Conservation (phyloP, 2,797 vertebrate species). For the Gambusia yucatana region DNA sequence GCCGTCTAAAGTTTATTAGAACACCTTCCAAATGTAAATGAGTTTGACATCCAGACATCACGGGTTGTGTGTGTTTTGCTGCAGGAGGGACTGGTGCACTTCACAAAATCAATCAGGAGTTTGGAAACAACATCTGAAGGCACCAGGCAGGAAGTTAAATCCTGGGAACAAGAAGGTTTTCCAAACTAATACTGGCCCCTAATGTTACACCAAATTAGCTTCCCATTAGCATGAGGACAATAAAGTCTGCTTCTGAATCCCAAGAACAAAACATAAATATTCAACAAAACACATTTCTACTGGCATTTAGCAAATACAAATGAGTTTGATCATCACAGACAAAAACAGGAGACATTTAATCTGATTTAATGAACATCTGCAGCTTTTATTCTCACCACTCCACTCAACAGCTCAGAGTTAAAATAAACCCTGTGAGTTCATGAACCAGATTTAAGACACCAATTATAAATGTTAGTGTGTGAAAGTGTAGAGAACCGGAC, state of each 20-base stretch:
- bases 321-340: neutral
- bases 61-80: too few species aligned
- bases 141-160: neutral
- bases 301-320: neutral
- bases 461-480: neutral
- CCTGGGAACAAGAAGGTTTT: neutral
- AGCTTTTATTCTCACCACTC: neutral
- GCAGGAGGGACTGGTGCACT: too few species aligned
- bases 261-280: too few species aligned
- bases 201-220: neutral
- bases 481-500: neutral
- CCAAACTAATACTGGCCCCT: too few species aligned
- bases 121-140: neutral
- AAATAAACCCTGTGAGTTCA: neutral
- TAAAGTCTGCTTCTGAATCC: too few species aligned
- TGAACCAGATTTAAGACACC: neutral
- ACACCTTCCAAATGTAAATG: too few species aligned
- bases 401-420: neutral
- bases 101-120: too few species aligned
- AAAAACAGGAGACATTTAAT: neutral
- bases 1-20: too few species aligned
- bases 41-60: too few species aligned
- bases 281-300: too few species aligned
- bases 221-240: neutral
- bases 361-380: neutral